A percentile compares a stretch with the other conserved stretches of the same genome.
Conservation (phyloP, 2,797 vertebrate species). For the Neostethus bicornis region DNA sequence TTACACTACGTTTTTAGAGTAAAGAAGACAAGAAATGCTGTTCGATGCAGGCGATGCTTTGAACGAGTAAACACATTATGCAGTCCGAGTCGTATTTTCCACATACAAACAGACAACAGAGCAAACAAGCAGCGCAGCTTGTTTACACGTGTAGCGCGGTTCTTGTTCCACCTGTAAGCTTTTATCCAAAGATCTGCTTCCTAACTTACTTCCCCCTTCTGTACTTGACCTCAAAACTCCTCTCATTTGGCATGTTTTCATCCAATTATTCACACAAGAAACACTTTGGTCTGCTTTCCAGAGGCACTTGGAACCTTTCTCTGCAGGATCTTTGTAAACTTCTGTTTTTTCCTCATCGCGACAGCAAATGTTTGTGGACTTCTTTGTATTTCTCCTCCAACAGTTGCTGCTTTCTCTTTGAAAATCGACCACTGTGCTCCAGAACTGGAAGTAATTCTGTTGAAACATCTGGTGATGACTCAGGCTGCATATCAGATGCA, state of each 20-base stretch:
- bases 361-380: slow-evolving; percentile 62
- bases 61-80: slow-evolving; percentile 74
- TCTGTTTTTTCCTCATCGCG: slow-evolving; percentile 39
- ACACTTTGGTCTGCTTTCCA: slow-evolving; percentile 61
- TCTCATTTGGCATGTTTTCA: slow-evolving; percentile 70
- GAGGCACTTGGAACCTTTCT: slow-evolving; percentile 39
- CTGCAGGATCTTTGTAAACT: slow-evolving; percentile 39
- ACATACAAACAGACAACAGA: slow-evolving; percentile 75
- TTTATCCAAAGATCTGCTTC: slow-evolving; percentile 72
- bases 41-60: slow-evolving; percentile 58
- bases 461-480: slow-evolving; percentile 81
- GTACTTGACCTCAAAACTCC: slow-evolving; percentile 77
- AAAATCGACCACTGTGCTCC: slow-evolving; percentile 51
- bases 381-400: slow-evolving; percentile 44
- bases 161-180: slow-evolving; percentile 78
- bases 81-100: slow-evolving; percentile 65
- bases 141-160: slow-evolving; percentile 66
- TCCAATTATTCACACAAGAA: slow-evolving; percentile 69
- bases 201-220: slow-evolving; percentile 73
- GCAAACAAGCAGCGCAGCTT: slow-evolving; percentile 73
- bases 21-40: slow-evolving; percentile 58
- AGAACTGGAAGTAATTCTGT: slow-evolving; percentile 75
- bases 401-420: slow-evolving; percentile 54
- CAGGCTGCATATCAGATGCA: slow-evolving; percentile 77
- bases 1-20: slow-evolving; percentile 52